Evolutionary conservation across 2,888 invertebrate species (phyloP), one percentile per base, ranked within the genome.

Genomic region (Apocheima hispidaria): DNA sequence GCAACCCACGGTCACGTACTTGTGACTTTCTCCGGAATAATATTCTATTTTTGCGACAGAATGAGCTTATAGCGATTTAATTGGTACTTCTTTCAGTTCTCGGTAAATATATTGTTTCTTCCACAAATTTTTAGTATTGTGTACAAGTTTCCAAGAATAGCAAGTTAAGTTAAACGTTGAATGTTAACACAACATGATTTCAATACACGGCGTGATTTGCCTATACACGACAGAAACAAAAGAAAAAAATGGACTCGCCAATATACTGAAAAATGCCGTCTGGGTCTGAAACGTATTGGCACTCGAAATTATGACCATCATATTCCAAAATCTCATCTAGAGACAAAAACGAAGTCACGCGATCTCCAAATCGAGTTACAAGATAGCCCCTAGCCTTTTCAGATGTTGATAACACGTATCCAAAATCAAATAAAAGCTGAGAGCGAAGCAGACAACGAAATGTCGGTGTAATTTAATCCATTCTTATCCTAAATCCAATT

Each of bases 381-480:
- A 49, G 21, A 48, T 41, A 52, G 38, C 44, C 9, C 33, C 33
- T 6, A 41, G 35, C 46, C 40, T 16, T 33, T 60, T 46, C 14
- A 20, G 23, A 62, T 64, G 55, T 57, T 60, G 55, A 58, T 61
- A 61, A 59, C 51, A 60, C 55, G 57, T 57, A 54, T 48, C 26
- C 52, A 49, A 51, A 35, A 65, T 60, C 33, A 41, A 63, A 68
- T 60, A 66, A 65, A 56, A 60, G 50, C 28, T 36, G 44, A 30
- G 48, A 63, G 14, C 28, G 44, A 61, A 46, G 44, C 38, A 60
- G 52, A 55, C 41, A 61, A 60, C 62, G 56, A 60, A 63, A 66
- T 63, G 56, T 60, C 38, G 58, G 49, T 51, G 61, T 65, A 66
- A 70, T 68, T 41, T 57, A 64, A 68, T 68, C 63, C 59, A 63